Percentiles rank a stretch among this genome's conserved stretches.
phyloP scores from a whole-genome alignment of 1,140 invertebrate genomes.

The Drosophila nannoptera region DNA sequence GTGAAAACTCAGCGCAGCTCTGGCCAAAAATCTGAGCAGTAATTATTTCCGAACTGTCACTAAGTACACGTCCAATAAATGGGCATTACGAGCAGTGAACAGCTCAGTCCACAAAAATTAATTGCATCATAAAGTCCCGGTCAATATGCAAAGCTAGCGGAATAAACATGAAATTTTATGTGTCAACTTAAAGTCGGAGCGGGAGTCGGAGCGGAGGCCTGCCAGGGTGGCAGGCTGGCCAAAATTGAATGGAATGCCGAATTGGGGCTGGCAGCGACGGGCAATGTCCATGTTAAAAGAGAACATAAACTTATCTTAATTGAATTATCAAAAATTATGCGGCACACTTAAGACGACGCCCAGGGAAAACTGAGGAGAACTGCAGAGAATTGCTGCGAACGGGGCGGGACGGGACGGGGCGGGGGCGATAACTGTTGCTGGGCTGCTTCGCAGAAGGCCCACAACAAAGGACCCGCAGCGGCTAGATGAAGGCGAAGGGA shows the following conservation, averaged over 20 bases:
- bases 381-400: no score
- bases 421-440: conserved; percentile 38
- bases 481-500: background rate
- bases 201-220: background rate
- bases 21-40: background rate
- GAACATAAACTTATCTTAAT: conserved; percentile 62
- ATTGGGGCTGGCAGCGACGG: background rate
- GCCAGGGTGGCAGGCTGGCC: background rate
- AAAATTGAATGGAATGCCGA: conserved; percentile 40
- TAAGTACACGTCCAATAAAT: conserved; percentile 5
- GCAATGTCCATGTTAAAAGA: conserved; percentile 33
- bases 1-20: background rate
- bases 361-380: conserved; percentile 7
- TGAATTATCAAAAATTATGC: conserved; percentile 68
- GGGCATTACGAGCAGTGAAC: background rate
- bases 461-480: conserved; percentile 40
- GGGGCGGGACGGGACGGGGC: no score
- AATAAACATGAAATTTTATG: conserved; percentile 57
- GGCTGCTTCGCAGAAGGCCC: conserved; percentile 20
- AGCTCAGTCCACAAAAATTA: conserved; percentile 18
- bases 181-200: conserved; percentile 41
- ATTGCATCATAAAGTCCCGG: conserved; percentile 24
- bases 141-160: conserved; percentile 49
- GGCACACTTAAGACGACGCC: conserved; percentile 45
- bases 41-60: background rate